phyloP scores from a whole-genome alignment of 2,888 invertebrate species.

The Mactromeris polynyma region DNA sequence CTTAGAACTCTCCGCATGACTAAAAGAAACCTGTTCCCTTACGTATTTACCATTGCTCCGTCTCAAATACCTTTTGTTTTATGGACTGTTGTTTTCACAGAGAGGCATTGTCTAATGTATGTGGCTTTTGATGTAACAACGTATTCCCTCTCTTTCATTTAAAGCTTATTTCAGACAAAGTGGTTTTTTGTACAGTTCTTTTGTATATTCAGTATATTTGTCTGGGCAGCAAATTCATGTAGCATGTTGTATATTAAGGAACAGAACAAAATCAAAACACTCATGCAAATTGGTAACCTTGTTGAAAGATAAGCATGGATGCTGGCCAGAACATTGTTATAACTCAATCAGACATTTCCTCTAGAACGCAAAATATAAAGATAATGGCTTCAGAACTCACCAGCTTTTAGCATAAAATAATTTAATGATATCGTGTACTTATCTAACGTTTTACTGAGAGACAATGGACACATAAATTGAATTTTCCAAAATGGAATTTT shows the following conservation, averaged over 20 bases:
- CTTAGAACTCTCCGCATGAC: too few species aligned
- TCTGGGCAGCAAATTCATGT: not conserved
- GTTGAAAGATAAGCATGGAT: constrained; percentile 18
- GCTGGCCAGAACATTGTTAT: not conserved
- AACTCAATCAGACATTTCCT: not conserved
- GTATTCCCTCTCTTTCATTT: too few species aligned
- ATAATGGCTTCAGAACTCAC: not conserved
- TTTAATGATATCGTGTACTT: not conserved
- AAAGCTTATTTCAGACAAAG: too few species aligned
- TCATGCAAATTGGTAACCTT: not conserved
- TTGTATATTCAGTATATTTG: not conserved
- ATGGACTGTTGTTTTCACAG: too few species aligned
- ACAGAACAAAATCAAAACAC: too few species aligned
- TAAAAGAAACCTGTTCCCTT: too few species aligned
- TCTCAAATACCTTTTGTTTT: too few species aligned
- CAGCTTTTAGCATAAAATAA: not conserved
- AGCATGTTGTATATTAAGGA: not conserved
- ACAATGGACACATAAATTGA: constrained; percentile 9
- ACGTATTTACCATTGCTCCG: too few species aligned
- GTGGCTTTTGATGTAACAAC: too few species aligned
- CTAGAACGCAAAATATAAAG: not conserved
- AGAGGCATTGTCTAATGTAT: too few species aligned
- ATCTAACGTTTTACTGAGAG: not conserved
- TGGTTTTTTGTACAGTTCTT: too few species aligned
- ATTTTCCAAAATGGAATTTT: constrained; percentile 13